These are phyloP conservation scores for Strigamia maritima DNA, from an alignment of 2,888 invertebrate genomes.

Conservation along the genomic window DNA sequence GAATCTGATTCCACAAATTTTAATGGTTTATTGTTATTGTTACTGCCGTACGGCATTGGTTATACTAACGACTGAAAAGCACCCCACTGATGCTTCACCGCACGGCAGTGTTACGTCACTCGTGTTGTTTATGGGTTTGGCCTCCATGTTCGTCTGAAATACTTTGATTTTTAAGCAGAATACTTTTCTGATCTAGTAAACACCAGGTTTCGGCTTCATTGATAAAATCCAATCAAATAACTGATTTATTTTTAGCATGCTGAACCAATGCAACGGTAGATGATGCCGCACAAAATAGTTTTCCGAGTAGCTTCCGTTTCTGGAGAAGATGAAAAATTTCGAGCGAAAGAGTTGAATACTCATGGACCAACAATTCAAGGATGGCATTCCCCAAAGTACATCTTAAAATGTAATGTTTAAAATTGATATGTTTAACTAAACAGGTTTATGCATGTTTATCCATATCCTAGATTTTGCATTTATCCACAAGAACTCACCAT, in stretches of 20 bases:
- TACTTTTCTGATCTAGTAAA: not conserved
- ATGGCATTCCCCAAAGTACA: conserved; percentile 66
- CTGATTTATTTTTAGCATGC: conserved; percentile 5
- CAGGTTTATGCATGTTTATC: conserved; percentile 8
- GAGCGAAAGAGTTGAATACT: conserved; percentile 78
- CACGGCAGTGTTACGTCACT: conserved; percentile 14
- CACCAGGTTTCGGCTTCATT: not conserved
- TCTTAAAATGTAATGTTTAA: not conserved
- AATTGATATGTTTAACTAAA: conserved; percentile 3
- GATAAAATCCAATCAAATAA: not conserved
- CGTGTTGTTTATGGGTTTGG: not conserved
- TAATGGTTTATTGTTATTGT: not conserved
- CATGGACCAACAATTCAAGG: conserved; percentile 89
- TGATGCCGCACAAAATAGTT: conserved; percentile 42
- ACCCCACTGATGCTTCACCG: conserved; percentile 21
- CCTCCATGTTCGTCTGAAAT: not conserved
- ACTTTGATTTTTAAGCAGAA: not conserved
- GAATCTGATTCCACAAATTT: not conserved
- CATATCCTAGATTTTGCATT: conserved; percentile 58
- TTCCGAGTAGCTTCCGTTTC: conserved; percentile 45
- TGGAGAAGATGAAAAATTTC: conserved; percentile 84
- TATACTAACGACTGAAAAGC: conserved; percentile 1
- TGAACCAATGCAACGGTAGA: not conserved
- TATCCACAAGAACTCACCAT: conserved; percentile 86
- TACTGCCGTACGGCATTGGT: not conserved